Base-by-base conservation (phyloP, 2,888 invertebrate genomes). In the Dyspetes luteomarginatus region DNA sequence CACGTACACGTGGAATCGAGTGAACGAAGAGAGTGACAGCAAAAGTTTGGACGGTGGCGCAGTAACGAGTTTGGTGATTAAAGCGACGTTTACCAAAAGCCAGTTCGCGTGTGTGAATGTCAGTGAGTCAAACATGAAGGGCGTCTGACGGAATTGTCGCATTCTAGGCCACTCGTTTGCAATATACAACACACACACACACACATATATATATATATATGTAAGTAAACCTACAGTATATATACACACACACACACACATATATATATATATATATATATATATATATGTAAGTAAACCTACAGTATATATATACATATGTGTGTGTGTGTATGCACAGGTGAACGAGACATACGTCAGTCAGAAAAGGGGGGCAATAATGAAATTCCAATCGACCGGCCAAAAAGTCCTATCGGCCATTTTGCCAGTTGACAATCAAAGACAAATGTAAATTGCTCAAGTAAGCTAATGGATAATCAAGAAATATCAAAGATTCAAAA, bases 21-120 rank as follows among this genome's bases (percentile, higher is more conserved):
- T n/a, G n/a, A n/a, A n/a, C n/a, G n/a, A 19, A 48, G 36, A 52
- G 60, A 56, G 28, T 24, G 36, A 48, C 24, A 48, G 30, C 60
- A 68, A 67, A 64, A 65, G 75, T 71, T 75, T 64, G 43, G 56
- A 75, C 69, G 48, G 43, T 30, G 48, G 43, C 22, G 43, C 43
- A 55, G 56, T 84, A 84, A 85, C 77, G 78, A 81, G 81, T 74
- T 75, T 62, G 58, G 73, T 78, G 82, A 85, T 84, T 82, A 84
- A 82, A 78, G 64, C 55, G 65, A 41, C 83, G 75, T 82, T 82
- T 82, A 78, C 56, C 45, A 30, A 74, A 74, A 74, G 55, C 28
- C 30, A 28, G 28, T 41, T n/a, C 43, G 45, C 15, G 43, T n/a
- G 15, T 15, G 48, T 19, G 1, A 1, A 36, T 30, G 17, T 36